Evolutionary conservation across 1,140 invertebrate species (phyloP).

Genomic region (Hycleus phaleratus): DNA sequence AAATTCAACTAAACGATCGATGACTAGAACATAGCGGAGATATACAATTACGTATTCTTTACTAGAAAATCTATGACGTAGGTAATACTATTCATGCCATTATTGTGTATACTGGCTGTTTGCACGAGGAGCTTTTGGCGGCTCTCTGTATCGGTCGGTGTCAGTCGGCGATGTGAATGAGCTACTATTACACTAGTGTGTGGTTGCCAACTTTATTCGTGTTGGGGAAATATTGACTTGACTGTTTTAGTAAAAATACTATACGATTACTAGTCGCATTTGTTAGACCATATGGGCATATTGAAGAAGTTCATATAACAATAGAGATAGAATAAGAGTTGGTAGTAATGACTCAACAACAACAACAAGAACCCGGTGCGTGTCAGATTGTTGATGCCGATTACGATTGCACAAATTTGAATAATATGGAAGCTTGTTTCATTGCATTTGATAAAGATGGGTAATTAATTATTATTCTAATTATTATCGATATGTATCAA

Average conservation of each 20-base stretch:
- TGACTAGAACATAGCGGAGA: too few species aligned
- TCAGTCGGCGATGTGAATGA: conserved; percentile 10
- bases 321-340: conserved; percentile 8
- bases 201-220: conserved; percentile 2
- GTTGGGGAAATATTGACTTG: conserved; percentile 13
- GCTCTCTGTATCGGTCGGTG: not conserved
- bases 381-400: too few species aligned
- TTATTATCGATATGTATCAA: not conserved
- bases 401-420: conserved; percentile 16
- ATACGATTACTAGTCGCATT: not conserved
- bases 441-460: conserved; percentile 77
- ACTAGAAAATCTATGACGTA: too few species aligned
- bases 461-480: conserved; percentile 41
- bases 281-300: too few species aligned
- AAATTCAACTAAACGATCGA: too few species aligned
- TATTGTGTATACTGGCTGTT: too few species aligned
- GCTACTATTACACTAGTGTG: too few species aligned
- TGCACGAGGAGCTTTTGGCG: too few species aligned
- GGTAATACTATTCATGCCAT: too few species aligned
- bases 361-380: too few species aligned
- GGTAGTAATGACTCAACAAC: conserved; percentile 21
- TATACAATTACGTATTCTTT: too few species aligned
- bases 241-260: not conserved
- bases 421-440: conserved; percentile 75
- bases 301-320: too few species aligned